Evolutionary conservation across 1,140 invertebrate species (phyloP), one percentile per base, ranked within the genome.

Genomic region (Drosophila tani): DNA sequence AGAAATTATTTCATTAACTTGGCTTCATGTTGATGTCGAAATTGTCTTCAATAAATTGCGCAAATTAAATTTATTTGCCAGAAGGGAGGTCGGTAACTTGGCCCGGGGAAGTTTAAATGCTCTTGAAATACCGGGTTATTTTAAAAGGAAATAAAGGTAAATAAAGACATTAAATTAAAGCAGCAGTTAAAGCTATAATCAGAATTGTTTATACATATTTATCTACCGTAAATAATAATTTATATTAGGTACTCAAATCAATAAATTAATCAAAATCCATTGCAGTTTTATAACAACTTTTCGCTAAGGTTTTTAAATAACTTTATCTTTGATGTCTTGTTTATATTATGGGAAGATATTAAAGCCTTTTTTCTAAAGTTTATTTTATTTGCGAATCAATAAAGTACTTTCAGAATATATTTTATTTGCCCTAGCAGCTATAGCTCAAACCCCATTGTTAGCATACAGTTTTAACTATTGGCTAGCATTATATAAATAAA

Each of bases 1-100:
- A 75, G 63, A 82, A 69, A 69, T 79, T 64, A 66, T 62, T 79
- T 79, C 41, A 79, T 79, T 80, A 79, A 74, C 58, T 63, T 40
- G n/a, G 1, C 56, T 62, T 41, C 35, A 79, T 40, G 50, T 53
- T 17, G 40, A 66, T 80, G 77, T 79, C 46, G 76, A 80, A 79
- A 79, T 60, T 73, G 67, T 60, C 53, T 73, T 79, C 27, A 66
- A 80, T 66, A 80, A 80, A 79, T 80, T 80, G 59, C 56, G 69
- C 56, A 80, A 80, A 73, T 73, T 71, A 49, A 73, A 27, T 73
- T 58, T 38, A 49, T 50, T 49, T 50, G n/a, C 45, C 45, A 41
- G 27, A 73, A 29, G 68, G n/a, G 14, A 50, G 15, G 24, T 6
- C 0, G 3, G 3, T n/a, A 21, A 19, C 24, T 45, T 3, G 7